Percentiles rank a stretch among this genome's conserved stretches.
These are phyloP conservation scores for Dicrurus megarhynchus DNA, from an alignment of 2,113 vertebrate species.

Conservation along the genomic window DNA sequence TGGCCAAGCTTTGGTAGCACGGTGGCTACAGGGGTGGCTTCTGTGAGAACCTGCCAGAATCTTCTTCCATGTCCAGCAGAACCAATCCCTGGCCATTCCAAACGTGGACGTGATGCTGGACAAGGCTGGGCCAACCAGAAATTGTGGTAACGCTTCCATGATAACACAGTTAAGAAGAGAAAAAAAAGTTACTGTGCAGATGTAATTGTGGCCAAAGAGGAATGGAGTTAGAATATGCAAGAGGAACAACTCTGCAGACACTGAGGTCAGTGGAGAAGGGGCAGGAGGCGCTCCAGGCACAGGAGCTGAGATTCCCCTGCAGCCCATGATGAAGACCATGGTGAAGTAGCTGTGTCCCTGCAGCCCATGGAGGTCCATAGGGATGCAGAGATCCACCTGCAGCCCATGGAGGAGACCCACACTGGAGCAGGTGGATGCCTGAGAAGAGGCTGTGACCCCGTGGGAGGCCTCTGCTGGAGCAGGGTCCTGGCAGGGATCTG, in stretches of 20 bases:
- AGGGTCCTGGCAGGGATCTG: background rate
- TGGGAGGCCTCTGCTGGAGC: background rate
- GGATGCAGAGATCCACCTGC: rapidly evolving
- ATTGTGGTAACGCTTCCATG: rapidly evolving
- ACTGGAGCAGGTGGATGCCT: rapidly evolving
- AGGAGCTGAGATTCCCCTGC: background rate
- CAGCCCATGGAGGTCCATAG: background rate
- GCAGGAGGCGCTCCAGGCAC: background rate
- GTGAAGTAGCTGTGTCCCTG: background rate
- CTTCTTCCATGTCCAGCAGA: background rate
- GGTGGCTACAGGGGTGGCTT: background rate
- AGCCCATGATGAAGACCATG: rapidly evolving
- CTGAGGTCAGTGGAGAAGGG: rapidly evolving
- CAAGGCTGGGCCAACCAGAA: background rate
- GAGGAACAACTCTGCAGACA: background rate
- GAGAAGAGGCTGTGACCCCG: background rate
- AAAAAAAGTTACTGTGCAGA: background rate
- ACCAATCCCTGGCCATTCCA: background rate
- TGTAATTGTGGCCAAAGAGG: background rate
- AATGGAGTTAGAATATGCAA: background rate
- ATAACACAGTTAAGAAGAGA: background rate
- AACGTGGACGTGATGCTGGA: background rate
- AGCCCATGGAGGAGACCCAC: background rate
- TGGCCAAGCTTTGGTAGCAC: background rate
- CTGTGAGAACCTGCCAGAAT: background rate